Percentiles rank a stretch among this genome's conserved stretches.
phyloP scores from a whole-genome alignment of 2,113 vertebrate genomes.

The Scomber scombrus region DNA sequence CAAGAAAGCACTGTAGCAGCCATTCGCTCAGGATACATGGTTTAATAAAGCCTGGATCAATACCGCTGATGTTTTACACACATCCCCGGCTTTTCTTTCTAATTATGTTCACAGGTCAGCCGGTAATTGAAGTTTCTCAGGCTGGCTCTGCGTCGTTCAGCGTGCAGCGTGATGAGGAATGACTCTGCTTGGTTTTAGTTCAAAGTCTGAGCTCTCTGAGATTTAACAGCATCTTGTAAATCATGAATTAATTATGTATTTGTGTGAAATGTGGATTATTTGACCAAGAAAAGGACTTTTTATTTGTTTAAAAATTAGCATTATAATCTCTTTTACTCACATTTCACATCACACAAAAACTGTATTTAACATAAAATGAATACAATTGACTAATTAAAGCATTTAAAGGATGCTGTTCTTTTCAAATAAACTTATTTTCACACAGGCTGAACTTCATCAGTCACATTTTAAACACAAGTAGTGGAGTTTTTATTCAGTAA shows the following conservation, averaged over 20 bases:
- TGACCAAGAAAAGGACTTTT: too few species aligned
- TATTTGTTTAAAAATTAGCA: background rate
- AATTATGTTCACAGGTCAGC: constrained; percentile 50
- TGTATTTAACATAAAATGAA: too few species aligned
- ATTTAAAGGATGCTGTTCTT: too few species aligned
- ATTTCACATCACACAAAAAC: background rate
- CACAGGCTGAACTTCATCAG: background rate
- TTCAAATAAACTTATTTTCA: too few species aligned
- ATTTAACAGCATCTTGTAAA: background rate
- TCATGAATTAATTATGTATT: background rate
- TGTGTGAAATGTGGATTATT: background rate
- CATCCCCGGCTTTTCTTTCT: constrained; percentile 32
- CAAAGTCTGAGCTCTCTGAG: background rate
- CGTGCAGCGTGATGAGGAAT: background rate
- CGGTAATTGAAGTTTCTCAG: constrained; percentile 51
- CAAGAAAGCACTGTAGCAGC: constrained; percentile 26
- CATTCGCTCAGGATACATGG: constrained; percentile 45
- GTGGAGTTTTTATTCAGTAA: background rate
- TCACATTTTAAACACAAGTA: background rate
- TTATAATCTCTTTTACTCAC: background rate
- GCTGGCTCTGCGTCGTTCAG: background rate
- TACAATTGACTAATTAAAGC: too few species aligned
- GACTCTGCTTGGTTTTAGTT: background rate
- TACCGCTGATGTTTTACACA: constrained; percentile 41
- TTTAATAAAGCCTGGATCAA: constrained; percentile 65